Evolutionary conservation across 2,888 invertebrate genomes (phyloP), one percentile per base, ranked within the genome.

Genomic region (Clostera curtula): DNA sequence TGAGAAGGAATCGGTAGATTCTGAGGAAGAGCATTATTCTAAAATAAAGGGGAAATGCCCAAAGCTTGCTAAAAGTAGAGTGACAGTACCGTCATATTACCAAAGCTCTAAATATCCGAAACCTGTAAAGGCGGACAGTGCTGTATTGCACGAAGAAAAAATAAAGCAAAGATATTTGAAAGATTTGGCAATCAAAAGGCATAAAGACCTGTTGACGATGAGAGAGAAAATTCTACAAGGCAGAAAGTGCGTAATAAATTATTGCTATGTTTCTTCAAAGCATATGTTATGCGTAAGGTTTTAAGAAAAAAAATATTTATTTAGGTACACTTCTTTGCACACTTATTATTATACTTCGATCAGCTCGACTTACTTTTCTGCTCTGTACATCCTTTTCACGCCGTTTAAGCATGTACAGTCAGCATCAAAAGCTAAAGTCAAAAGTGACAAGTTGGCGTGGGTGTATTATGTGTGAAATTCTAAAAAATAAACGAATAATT

Each of bases 181-280:
- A 52, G 83, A 87, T 9, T 43, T 80, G 14, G 86, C 87, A 60
- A 48, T 87, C 34, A 79, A 79, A 35, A 88, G 87, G 54, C 75
- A 87, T 9, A 87, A 79, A 56, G 83, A 87, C 12, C 54, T 88
- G 34, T 52, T 89, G 21, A 70, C 52, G 3, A 76, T 72, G 25
- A 85, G 87, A 47, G 86, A 88, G 23, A 79, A 76, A 44, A 80
- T 85, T 36, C 52, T 90, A 27, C 89, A 90, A 50, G 86, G 83
- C 33, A 83, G 85, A 57, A 87, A 85, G 90, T 90, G 66, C 71
- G 74, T 58, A 37, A 13, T 25, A 17, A 19, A 2, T 18, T 18
- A n/a, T n/a, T n/a, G 4, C 5, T 7, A 18, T 18, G n/a, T 8
- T n/a, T n/a, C 10, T n/a, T 19, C 11, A n/a, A 9, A 5, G 19